Base-by-base conservation (phyloP, 92 coral and sea anemone genomes). In the Zoanthus solanderi region DNA sequence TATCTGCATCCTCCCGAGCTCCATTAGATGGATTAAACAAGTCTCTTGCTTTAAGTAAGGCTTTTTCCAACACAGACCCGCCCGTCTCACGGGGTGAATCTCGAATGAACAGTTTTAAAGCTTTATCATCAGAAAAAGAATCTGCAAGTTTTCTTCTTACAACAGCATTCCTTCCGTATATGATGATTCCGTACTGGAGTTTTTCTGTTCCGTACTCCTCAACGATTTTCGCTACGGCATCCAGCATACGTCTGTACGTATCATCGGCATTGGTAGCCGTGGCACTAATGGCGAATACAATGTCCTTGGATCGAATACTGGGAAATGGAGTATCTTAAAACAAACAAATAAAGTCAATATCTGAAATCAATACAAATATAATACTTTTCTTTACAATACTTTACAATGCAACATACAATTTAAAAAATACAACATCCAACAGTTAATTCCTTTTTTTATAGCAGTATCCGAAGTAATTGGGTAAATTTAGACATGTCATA, bases 191-290 rank as follows among this genome's bases (percentile, higher is more conserved):
- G 85, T 92, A 94, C 52, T 93, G 98, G 15, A 94, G 86, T 75
- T 81, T 79, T 16, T 92, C 90, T 42, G 98, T 89, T n/a, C 95
- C 98, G 44, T 94, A 94, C 54, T 91, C 90, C 37, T 94, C 98
- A 45, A 94, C 86, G 57, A 94, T 92, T 74, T 85, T 93, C 56
- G 90, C 92, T 48, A 92, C 84, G 5, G 93, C 86, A 76, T 94
- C 93, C 30, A 93, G 85, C 94, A 94, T 93, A 72, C 90, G 92
- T 53, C 77, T 60, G 76, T 90, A 93, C 5, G 92, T 78, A 54
- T 71, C 72, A 42, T 74, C 60, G 12, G 90, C 88, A 32, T 71
- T 72, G 0, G 75, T n/a, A 6, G 95, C 89, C 1, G 93, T 89
- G 31, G 93, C 89, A 46, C 98, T 92, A 88, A 94, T 87, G 52